Base-by-base conservation (phyloP, 2,888 invertebrate genomes). In the Panorpa germanica region DNA sequence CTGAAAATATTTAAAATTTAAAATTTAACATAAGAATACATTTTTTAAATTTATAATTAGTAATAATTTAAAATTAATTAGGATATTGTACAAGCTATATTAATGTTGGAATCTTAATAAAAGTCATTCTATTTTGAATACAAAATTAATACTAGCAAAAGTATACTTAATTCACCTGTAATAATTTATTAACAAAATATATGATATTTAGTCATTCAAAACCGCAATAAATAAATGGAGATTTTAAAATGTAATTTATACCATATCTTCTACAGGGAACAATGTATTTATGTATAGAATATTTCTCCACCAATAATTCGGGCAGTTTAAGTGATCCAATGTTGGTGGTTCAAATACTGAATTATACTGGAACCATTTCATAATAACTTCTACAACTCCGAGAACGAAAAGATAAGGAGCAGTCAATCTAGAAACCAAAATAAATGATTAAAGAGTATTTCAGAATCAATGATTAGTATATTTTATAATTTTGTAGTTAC, bases 301-400 rank as follows among this genome's bases (percentile, higher is more conserved):
- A 53, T 85, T 85, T 39, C 83, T 63, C 85, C 85, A 85, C 83
- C 83, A 85, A 49, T 74, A 82, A 40, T 74, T 65, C 11, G 77
- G 76, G 45, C 85, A 85, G 42, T 78, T 82, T 32, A 72, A 60
- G 48, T 82, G 75, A 57, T 82, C 82, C 48, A 66, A 61, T 1
- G 81, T 74, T 1, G 81, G 78, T 3, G 81, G 80, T 48, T 82
- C 82, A 49, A 83, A 83, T 21, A 85, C 72, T 0, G 83, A 77
- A 51, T 76, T 76, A 44, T 70, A 62, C 32, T 73, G 65, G 49
- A 83, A 70, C 73, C 85, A 85, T 45, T 78, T 75, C 76, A 82
- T 83, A n/a, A 73, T 65, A 26, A 86, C 71, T 48, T 83, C 76
- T 11, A 80, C 78, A 26, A 83, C 65, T 20, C 82, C 80, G 45